These are phyloP conservation scores for Pimpla rufipes DNA, from an alignment of 2,888 invertebrate genomes.

Conservation along the genomic window DNA sequence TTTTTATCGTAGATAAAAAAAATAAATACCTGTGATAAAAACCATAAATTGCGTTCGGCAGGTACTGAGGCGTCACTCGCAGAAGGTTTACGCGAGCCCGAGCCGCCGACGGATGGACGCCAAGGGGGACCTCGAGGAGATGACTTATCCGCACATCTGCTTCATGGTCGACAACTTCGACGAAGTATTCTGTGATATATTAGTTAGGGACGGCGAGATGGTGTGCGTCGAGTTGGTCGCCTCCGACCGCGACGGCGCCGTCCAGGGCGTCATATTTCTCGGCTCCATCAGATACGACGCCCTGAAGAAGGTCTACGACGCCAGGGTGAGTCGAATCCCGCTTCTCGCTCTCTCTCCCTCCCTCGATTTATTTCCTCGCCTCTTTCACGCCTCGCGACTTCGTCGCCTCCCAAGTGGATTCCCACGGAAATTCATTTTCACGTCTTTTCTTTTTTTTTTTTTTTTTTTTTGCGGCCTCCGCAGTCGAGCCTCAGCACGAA, in stretches of 20 bases:
- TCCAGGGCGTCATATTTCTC: conserved; percentile 97
- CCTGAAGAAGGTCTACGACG: conserved; percentile 97
- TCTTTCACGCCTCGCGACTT: not conserved
- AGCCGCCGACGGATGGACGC: conserved; percentile 98
- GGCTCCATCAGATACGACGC: conserved; percentile 99
- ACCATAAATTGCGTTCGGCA: conserved; percentile 63
- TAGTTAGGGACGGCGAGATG: conserved; percentile 99
- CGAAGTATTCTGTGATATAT: conserved; percentile 98
- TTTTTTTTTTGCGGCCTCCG: conserved; percentile 81
- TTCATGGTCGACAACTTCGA: conserved; percentile 99
- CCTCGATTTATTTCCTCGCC: not conserved
- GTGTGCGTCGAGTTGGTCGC: conserved; percentile 99
- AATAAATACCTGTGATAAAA: too few relatives aligned
- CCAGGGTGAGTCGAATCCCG: conserved; percentile 90
- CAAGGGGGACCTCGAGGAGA: conserved; percentile 99
- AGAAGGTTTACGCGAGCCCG: conserved; percentile 98
- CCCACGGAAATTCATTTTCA: conserved; percentile 27
- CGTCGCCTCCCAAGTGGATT: not conserved
- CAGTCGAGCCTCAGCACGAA: conserved; percentile 97
- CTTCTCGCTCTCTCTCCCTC: not conserved
- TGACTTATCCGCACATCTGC: conserved; percentile 99
- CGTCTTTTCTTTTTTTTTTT: conserved; percentile 61
- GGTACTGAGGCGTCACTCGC: conserved; percentile 84
- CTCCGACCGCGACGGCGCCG: conserved; percentile 93
- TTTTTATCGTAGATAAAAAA: too few relatives aligned